Percentiles rank a stretch among this genome's conserved stretches.
phyloP scores from a whole-genome alignment of 1,140 invertebrate genomes.

The Steinernema feltiae region DNA sequence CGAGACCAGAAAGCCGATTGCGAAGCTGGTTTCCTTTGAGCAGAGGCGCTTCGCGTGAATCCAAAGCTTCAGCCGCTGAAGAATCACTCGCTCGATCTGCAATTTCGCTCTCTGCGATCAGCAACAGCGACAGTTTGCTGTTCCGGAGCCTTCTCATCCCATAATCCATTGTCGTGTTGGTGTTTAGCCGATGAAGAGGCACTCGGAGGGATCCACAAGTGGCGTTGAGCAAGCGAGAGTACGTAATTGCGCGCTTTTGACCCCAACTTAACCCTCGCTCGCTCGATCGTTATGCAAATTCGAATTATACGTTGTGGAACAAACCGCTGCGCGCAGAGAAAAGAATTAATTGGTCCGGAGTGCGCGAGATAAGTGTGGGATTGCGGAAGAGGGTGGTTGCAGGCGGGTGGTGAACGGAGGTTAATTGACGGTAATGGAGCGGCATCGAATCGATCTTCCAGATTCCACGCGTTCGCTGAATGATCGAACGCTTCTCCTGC shows the following conservation, averaged over 20 bases:
- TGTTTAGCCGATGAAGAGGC: neutral
- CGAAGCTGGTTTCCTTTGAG: too few species aligned
- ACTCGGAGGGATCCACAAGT: neutral
- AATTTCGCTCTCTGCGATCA: too few species aligned
- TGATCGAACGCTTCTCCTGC: too few species aligned
- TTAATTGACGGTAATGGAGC: neutral
- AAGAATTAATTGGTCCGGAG: neutral
- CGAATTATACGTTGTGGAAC: neutral
- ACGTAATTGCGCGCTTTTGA: slow-evolving; percentile 13
- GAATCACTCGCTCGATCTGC: too few species aligned
- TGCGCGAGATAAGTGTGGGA: slow-evolving; percentile 13
- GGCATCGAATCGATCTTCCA: too few species aligned
- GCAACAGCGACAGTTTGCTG: too few species aligned
- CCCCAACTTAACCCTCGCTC: neutral
- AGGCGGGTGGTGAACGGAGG: neutral
- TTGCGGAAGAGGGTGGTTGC: neutral
- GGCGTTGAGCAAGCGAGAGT: slow-evolving; percentile 2
- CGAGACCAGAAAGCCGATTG: too few species aligned
- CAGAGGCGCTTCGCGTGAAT: too few species aligned
- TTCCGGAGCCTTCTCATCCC: too few species aligned
- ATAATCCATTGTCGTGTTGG: neutral
- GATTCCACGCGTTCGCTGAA: too few species aligned
- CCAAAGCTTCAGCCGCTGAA: too few species aligned
- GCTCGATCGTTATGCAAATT: slow-evolving; percentile 9
- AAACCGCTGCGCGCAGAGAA: too few species aligned